Base-by-base conservation (phyloP, 1,140 invertebrate species). In the Cepaea nemoralis region DNA sequence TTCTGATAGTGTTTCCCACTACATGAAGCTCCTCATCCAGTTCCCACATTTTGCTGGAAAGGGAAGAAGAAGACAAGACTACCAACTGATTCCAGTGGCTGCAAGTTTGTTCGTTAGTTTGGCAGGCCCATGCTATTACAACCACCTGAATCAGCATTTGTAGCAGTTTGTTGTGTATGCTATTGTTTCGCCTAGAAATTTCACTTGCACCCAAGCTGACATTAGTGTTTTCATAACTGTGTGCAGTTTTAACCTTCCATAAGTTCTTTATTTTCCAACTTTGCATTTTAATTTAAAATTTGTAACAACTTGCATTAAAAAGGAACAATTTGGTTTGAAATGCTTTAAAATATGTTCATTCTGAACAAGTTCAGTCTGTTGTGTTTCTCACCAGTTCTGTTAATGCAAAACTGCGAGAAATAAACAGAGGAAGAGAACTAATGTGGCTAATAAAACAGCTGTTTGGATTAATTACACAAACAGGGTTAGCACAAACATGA, bases 1-100 rank as follows among this genome's bases (percentile, higher is more conserved):
- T 99, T 93, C 99, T 99, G 93, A 99, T 94, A 94, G 99, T 99
- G 95, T 99, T 99, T 92, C 98, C 98, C 91, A 99, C 98, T 89
- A 99, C 97, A 91, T 97, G 96, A 89, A 99, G 94, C 93, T 99
- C 98, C 92, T 99, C 98, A 92, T 99, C 98, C 93, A 99, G 95
- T 93, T 99, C 98, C 91, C 98, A 97, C 93, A 99, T 95, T 99
- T 99, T 93, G 97, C 99, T 88, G 82, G 88, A 88, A 84, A 40
- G 63, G 63, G 70, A 42, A 8, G 37, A 77, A 39, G 48, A 69
- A 78, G 70, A 50, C 35, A 77, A 40, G 31, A 35, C 39, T 63
- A 50, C 55, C 59, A 31, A 39, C 40, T 59, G 31, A 74, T 27
- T 74, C 27, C 27, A 0, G n/a, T 27, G 24, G 39, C n/a, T 50